A percentile compares a stretch with the other conserved stretches of the same genome.
Conservation (phyloP, 2,113 vertebrate species). For the Chrysemys picta region DNA sequence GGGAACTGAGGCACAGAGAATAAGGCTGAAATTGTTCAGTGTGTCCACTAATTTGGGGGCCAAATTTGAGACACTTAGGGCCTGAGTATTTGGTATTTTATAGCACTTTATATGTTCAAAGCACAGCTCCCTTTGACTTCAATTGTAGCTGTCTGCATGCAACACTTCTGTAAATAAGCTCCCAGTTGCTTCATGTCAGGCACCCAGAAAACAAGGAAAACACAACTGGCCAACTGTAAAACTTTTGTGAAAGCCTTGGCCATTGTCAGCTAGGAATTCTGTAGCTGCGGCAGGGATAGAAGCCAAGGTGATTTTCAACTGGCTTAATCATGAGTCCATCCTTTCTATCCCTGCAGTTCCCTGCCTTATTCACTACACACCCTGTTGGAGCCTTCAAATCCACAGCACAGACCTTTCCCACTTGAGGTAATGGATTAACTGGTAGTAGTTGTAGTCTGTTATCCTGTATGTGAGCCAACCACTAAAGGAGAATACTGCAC, state of each 20-base stretch:
- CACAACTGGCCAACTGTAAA: neutral
- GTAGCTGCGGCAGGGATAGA: neutral
- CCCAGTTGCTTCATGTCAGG: neutral
- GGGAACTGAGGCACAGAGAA: neutral
- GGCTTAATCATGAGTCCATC: neutral
- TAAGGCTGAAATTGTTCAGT: neutral
- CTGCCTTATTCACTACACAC: neutral
- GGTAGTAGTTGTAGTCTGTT: neutral
- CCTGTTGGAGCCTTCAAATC: neutral
- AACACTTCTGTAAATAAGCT: neutral
- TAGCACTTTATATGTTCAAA: neutral
- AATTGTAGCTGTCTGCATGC: neutral
- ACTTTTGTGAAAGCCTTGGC: neutral
- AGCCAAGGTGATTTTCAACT: neutral
- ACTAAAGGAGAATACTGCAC: neutral
- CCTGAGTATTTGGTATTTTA: neutral
- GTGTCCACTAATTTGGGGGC: neutral
- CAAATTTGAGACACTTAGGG: neutral
- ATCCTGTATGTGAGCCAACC: neutral
- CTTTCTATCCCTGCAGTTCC: neutral
- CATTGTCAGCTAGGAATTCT: neutral
- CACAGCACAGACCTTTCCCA: neutral
- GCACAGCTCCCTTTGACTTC: neutral
- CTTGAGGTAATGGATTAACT: neutral
- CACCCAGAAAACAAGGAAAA: neutral